phyloP scores from a whole-genome alignment of 2,888 invertebrate genomes.

The Amphimallon solstitiale region DNA sequence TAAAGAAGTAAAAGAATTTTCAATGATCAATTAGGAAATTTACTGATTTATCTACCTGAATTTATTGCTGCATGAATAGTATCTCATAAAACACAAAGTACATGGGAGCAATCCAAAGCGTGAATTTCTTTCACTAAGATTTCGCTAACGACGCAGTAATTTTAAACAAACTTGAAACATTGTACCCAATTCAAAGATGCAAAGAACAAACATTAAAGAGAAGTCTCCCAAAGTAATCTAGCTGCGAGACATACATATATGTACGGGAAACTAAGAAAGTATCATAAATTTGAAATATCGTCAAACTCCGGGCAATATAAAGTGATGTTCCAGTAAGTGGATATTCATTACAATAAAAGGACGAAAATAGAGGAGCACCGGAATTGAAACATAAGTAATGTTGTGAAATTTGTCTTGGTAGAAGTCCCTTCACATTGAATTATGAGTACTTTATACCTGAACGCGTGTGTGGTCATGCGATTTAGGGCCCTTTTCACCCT shows the following conservation, averaged over 20 bases:
- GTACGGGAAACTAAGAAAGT: background rate
- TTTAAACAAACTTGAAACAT: background rate
- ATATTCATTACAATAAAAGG: slow-evolving; percentile 12
- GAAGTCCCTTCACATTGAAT: slow-evolving; percentile 8
- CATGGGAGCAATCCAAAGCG: too few species aligned
- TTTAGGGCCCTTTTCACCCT: slow-evolving; percentile 20
- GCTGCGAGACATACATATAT: too few species aligned
- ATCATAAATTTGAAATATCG: slow-evolving; percentile 3
- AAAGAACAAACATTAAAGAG: background rate
- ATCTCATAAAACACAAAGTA: too few species aligned
- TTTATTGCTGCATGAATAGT: too few species aligned
- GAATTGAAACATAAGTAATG: slow-evolving; percentile 7
- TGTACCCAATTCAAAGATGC: background rate
- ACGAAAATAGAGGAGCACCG: background rate
- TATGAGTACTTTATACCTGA: slow-evolving; percentile 25
- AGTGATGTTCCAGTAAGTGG: background rate
- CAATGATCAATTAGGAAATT: too few species aligned
- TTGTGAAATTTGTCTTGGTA: slow-evolving; percentile 15
- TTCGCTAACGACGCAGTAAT: too few species aligned
- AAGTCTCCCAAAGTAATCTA: background rate
- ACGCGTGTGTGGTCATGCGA: slow-evolving; percentile 27
- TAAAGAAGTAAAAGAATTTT: too few species aligned
- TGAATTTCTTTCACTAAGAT: too few species aligned
- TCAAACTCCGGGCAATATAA: slow-evolving; percentile 12
- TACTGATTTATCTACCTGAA: too few species aligned